phyloP scores from a whole-genome alignment of 2,888 invertebrate genomes.

The Agonopterix arenella region DNA sequence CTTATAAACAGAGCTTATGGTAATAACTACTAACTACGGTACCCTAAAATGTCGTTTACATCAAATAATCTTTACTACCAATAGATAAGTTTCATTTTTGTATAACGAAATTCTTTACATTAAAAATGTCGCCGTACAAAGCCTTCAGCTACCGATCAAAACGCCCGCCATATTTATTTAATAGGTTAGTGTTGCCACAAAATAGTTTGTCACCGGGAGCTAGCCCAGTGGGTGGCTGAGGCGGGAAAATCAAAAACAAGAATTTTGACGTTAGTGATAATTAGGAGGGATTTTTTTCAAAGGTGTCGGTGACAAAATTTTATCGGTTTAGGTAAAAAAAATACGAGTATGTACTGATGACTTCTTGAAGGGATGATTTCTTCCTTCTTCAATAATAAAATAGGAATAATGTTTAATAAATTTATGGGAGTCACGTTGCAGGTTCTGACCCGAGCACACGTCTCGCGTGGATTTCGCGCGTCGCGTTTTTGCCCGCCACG shows the following conservation, averaged over 20 bases:
- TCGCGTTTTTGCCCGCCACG: no score
- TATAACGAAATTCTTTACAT: background rate
- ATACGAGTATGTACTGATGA: no score
- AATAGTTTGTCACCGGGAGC: slow-evolving; percentile 51
- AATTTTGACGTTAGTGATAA: slow-evolving; percentile 17
- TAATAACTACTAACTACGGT: background rate
- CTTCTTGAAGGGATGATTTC: no score
- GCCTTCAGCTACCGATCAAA: slow-evolving; percentile 49
- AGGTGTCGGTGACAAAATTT: background rate
- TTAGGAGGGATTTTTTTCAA: background rate
- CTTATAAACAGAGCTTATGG: background rate
- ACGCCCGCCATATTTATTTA: slow-evolving; percentile 53
- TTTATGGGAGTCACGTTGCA: no score
- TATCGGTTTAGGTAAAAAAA: background rate
- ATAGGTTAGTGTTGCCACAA: slow-evolving; percentile 49
- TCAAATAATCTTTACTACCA: background rate
- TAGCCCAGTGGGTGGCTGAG: slow-evolving; percentile 46
- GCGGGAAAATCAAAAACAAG: slow-evolving; percentile 28
- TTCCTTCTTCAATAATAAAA: no score
- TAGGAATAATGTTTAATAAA: no score
- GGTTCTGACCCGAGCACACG: no score
- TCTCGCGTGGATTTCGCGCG: no score
- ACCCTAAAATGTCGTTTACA: background rate
- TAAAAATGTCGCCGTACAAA: no score
- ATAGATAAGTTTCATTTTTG: background rate